Conservation (phyloP, 2,888 invertebrate species). For the Stenotaenia linearis region DNA sequence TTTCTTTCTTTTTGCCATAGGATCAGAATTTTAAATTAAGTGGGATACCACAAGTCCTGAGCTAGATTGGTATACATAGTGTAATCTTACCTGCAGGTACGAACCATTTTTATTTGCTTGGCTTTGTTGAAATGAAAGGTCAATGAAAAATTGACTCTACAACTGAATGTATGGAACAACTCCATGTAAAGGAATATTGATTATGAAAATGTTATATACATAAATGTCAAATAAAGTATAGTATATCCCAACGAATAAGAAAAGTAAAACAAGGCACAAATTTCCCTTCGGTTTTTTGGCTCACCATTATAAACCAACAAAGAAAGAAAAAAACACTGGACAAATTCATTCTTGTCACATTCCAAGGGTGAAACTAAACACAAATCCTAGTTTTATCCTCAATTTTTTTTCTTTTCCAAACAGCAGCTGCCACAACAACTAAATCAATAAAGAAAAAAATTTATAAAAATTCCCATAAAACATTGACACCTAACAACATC, state of each 20-base stretch:
- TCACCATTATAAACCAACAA: background rate
- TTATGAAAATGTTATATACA: background rate
- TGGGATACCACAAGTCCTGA: too few relatives aligned
- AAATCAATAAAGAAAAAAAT: background rate
- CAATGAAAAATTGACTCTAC: background rate
- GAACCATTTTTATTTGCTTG: too few relatives aligned
- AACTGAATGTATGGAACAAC: background rate
- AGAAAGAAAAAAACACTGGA: background rate
- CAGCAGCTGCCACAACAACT: conserved; percentile 1
- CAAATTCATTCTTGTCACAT: conserved; percentile 16
- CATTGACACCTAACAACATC: conserved; percentile 2
- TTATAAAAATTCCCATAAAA: background rate
- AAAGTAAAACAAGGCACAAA: background rate
- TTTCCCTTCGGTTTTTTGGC: background rate
- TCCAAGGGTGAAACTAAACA: background rate
- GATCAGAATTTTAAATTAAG: too few relatives aligned
- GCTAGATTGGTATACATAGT: too few relatives aligned
- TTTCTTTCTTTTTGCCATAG: too few relatives aligned
- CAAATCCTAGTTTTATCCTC: too few relatives aligned
- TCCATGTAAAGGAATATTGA: background rate
- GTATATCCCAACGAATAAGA: background rate
- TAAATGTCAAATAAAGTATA: background rate
- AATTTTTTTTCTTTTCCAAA: background rate
- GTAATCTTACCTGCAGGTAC: too few relatives aligned
- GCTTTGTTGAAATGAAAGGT: too few relatives aligned